These are phyloP conservation scores for Lepidurus apus DNA, from an alignment of 1,140 invertebrate genomes.

Conservation along the genomic window DNA sequence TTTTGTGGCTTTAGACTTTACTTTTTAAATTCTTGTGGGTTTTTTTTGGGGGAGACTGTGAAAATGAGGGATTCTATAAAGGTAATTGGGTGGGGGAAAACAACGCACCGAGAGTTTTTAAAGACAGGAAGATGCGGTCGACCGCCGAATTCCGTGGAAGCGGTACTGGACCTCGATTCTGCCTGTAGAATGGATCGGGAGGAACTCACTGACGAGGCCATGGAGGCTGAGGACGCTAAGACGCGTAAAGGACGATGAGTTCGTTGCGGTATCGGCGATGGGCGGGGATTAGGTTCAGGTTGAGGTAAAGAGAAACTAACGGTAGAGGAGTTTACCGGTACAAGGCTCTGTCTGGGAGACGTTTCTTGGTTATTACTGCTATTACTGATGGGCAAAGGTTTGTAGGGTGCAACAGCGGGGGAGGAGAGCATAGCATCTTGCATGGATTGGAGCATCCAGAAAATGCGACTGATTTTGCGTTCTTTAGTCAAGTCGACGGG, in stretches of 20 bases:
- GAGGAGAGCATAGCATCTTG: slow-evolving; percentile 28
- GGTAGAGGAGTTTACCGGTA: not conserved
- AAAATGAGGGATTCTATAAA: too few relatives aligned
- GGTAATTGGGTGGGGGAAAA: not conserved
- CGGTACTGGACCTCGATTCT: not conserved
- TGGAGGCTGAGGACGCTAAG: not conserved
- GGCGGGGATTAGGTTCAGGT: not conserved
- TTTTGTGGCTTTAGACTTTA: too few relatives aligned
- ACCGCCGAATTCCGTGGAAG: not conserved
- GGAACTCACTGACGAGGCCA: not conserved
- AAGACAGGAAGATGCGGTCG: slow-evolving; percentile 5
- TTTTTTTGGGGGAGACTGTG: too few relatives aligned
- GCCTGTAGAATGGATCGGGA: not conserved
- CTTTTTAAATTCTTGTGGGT: too few relatives aligned
- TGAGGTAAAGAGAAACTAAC: not conserved
- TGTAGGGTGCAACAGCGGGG: not conserved
- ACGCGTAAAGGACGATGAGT: not conserved
- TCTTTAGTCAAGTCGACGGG: not conserved
- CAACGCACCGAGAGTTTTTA: not conserved
- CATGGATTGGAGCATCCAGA: slow-evolving; percentile 32
- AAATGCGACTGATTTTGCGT: slow-evolving; percentile 32
- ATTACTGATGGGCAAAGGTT: not conserved
- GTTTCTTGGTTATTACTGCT: not conserved
- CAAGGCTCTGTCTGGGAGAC: not conserved
- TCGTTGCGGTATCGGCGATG: not conserved